Percentiles rank a stretch among this genome's conserved stretches.
These are phyloP conservation scores for Opisthocomus hoazin DNA, from an alignment of 2,113 vertebrate species.

Conservation along the genomic window DNA sequence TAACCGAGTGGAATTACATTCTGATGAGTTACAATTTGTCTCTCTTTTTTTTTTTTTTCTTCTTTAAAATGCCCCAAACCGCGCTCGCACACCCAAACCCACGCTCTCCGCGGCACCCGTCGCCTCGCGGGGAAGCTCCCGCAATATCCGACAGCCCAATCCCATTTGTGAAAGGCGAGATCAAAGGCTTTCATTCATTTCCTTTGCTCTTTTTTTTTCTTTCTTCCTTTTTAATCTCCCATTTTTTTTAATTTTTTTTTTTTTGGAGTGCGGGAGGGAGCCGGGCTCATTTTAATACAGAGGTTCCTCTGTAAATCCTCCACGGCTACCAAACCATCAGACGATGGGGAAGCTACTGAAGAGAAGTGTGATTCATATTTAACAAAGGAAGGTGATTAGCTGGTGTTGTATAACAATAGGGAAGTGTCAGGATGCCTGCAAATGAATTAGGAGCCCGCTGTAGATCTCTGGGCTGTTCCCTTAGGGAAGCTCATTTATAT, in stretches of 20 bases:
- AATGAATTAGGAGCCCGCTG: slow-evolving; percentile 45
- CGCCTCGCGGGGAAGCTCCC: background rate
- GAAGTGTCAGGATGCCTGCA: slow-evolving; percentile 44
- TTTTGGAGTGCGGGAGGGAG: background rate
- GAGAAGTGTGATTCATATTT: slow-evolving; percentile 52
- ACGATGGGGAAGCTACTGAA: slow-evolving; percentile 52
- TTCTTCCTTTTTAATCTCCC: background rate
- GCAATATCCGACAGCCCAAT: background rate
- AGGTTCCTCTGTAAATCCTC: slow-evolving; percentile 34
- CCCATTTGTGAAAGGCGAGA: background rate
- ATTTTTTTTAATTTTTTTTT: background rate
- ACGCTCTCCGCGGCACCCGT: background rate
- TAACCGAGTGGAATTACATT: slow-evolving; percentile 15
- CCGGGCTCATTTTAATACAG: background rate
- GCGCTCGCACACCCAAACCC: background rate
- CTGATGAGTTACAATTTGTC: slow-evolving; percentile 24
- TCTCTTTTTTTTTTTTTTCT: background rate
- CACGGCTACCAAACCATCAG: slow-evolving; percentile 39
- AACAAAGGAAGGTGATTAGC: slow-evolving; percentile 53
- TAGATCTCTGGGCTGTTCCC: background rate
- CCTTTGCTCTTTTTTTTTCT: background rate
- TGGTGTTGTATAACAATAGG: slow-evolving; percentile 45
- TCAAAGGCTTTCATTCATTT: slow-evolving; percentile 47
- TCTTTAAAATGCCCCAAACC: background rate
- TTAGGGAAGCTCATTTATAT: slow-evolving; percentile 12